Evolutionary conservation across 1,140 invertebrate genomes (phyloP).

Genomic region (Luehdorfia chinensis): DNA sequence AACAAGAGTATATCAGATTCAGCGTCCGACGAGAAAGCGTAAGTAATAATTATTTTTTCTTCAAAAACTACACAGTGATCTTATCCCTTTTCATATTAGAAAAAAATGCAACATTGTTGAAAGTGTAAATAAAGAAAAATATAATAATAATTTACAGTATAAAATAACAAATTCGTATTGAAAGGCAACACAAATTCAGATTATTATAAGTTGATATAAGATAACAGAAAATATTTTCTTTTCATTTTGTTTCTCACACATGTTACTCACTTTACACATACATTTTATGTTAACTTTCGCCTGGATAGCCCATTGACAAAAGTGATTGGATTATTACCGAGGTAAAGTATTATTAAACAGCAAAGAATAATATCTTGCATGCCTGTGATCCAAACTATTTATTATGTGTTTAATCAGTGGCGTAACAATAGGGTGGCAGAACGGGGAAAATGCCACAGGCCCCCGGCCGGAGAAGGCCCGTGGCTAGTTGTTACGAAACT

Average conservation of each 20-base stretch:
- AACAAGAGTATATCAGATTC: slow-evolving; percentile 83
- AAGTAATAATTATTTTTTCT: slow-evolving; percentile 32
- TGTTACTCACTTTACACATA: slow-evolving; percentile 33
- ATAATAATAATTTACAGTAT: no score
- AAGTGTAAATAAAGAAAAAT: no score
- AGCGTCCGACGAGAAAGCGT: slow-evolving; percentile 81
- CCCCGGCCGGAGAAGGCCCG: no score
- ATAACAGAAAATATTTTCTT: no score
- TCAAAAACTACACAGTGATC: not conserved
- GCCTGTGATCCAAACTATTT: slow-evolving; percentile 5
- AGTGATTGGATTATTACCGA: slow-evolving; percentile 89
- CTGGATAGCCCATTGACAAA: slow-evolving; percentile 86
- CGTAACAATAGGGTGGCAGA: no score
- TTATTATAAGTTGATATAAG: no score
- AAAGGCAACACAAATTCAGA: no score
- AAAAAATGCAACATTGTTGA: no score
- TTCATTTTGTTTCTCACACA: slow-evolving; percentile 14
- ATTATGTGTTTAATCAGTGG: slow-evolving; percentile 1
- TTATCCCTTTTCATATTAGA: no score
- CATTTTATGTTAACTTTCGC: slow-evolving; percentile 57
- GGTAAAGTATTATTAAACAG: slow-evolving; percentile 81
- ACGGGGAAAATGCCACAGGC: no score
- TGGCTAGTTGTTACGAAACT: no score
- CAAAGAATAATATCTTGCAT: slow-evolving; percentile 21
- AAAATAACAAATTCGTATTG: no score